Evolutionary conservation across 2,113 vertebrate species (phyloP), one percentile per base, ranked within the genome.

Genomic region (Pelecanus crispus): DNA sequence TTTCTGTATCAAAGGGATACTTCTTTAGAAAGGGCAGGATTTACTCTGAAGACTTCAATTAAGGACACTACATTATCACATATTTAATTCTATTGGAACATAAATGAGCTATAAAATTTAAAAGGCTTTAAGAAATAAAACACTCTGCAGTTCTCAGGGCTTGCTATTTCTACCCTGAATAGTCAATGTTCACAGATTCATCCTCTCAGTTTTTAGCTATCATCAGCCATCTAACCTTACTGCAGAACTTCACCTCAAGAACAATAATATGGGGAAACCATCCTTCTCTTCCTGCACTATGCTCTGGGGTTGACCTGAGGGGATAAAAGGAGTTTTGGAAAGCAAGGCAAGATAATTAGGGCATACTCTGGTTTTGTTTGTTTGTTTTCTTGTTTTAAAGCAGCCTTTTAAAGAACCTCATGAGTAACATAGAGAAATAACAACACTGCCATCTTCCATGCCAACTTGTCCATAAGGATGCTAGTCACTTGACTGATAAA

Each of bases 41-140:
- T 90, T 95, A 88, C 55, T 95, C 82, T 73, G 66, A 96, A 93
- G 56, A 50, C 55, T 74, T 55, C 90, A 95, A 86, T 96, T 94
- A 96, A 93, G 86, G 92, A 28, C 72, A 90, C 45, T 93, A 86
- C 62, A 90, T 93, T 96, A 95, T 90, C 86, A 81, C 55, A 45
- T 93, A 81, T 90, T 96, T 90, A 83, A 92, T 81, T 94, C 55
- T 83, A 66, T 32, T 86, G 15, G 29, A 95, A 84, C n/a, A 81
- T 93, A 90, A 94, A 94, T 86, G 42, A 92, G 18, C 62, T 91
- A 90, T 94, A 93, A 88, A 93, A 93, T 91, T 68, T 86, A 70
- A 92, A 86, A 86, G 53, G 7, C 45, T 93, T 53, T 61, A 83
- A 88, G 92, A 92, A 96, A 88, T 94, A 86, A 93, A 94, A 15